phyloP scores from a whole-genome alignment of 2,113 vertebrate genomes.

The Micromys minutus region DNA sequence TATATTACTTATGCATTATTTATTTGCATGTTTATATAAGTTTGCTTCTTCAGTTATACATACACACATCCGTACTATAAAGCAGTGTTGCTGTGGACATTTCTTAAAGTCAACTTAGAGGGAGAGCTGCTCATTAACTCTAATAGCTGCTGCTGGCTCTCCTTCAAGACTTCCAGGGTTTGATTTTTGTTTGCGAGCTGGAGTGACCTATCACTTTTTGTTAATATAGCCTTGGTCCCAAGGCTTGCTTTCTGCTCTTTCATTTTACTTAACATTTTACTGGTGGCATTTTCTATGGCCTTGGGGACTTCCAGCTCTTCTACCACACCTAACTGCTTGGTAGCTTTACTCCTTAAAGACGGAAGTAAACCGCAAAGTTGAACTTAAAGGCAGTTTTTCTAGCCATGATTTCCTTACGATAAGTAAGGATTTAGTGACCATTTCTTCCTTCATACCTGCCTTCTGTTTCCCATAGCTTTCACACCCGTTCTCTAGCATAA shows the following conservation, averaged over 20 bases:
- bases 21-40: neutral
- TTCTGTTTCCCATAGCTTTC: neutral
- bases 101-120: neutral
- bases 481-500: neutral
- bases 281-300: neutral
- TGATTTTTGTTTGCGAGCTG: neutral
- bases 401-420: neutral
- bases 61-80: neutral
- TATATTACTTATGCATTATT: neutral
- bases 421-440: neutral
- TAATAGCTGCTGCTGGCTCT: no score
- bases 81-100: neutral
- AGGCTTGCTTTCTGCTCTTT: neutral
- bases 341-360: neutral
- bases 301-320: neutral
- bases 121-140: neutral
- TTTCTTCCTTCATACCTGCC: neutral
- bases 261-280: constrained; percentile 11
- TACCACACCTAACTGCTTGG: neutral
- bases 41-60: neutral
- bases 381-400: neutral
- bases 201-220: neutral
- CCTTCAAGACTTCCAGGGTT: neutral
- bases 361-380: neutral
- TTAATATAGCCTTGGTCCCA: neutral